Percentiles rank a stretch among this genome's conserved stretches.
phyloP scores from a whole-genome alignment of 2,888 invertebrate genomes.

The Spisula subtruncata region DNA sequence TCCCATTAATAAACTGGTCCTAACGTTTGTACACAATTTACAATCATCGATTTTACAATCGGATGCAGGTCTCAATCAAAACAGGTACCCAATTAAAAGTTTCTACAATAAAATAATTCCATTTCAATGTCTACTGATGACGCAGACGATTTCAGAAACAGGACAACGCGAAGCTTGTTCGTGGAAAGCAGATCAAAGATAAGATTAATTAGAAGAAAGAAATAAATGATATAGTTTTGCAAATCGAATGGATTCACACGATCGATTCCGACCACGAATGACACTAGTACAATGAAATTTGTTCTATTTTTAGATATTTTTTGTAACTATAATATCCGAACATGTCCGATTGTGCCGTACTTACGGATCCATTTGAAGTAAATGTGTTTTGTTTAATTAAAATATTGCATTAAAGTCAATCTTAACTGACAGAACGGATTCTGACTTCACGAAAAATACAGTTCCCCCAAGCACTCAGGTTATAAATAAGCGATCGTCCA shows the following conservation, averaged over 20 bases:
- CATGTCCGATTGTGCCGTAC: background rate
- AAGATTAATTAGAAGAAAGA: background rate
- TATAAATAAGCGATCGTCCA: background rate
- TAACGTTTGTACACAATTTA: background rate
- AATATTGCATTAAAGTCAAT: background rate
- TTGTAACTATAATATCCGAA: background rate
- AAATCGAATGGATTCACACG: background rate
- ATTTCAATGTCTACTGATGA: slow-evolving; percentile 2
- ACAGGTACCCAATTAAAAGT: background rate
- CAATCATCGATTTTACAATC: background rate
- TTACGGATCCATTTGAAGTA: background rate
- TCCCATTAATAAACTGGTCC: background rate
- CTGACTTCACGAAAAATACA: background rate
- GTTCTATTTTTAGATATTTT: background rate
- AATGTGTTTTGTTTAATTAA: background rate
- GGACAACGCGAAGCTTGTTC: background rate
- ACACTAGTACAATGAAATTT: background rate
- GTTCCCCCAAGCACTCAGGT: background rate
- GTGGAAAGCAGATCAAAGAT: background rate
- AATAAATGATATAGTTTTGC: slow-evolving; percentile 3
- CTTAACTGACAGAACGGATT: background rate
- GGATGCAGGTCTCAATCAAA: background rate
- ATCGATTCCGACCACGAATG: background rate
- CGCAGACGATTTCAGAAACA: background rate
- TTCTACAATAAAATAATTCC: slow-evolving; percentile 5